A percentile compares a stretch with the other conserved stretches of the same genome.
Conservation (phyloP, 2,888 invertebrate species). For the Venusia cambrica region DNA sequence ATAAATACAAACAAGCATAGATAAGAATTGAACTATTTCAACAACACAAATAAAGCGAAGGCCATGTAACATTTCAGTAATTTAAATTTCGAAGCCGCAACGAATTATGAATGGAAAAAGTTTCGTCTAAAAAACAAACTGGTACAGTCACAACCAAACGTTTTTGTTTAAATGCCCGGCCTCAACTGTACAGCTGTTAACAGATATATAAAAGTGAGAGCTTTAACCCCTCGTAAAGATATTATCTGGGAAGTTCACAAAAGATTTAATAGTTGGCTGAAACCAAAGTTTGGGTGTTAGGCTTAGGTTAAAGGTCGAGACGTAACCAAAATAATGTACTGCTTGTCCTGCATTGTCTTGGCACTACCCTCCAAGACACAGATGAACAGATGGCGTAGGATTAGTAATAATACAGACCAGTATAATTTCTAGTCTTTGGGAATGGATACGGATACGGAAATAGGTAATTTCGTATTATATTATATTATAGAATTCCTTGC, state of each 20-base stretch:
- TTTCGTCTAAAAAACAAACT: conserved; percentile 3
- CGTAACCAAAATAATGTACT: too few relatives aligned
- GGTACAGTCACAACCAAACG: conserved; percentile 26
- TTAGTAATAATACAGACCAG: too few relatives aligned
- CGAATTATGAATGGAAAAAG: conserved; percentile 14
- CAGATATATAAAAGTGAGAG: conserved; percentile 68
- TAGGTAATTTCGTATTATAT: too few relatives aligned
- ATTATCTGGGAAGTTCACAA: conserved; percentile 58
- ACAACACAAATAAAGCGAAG: conserved; percentile 6
- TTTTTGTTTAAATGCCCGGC: conserved; percentile 46
- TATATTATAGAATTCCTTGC: too few relatives aligned
- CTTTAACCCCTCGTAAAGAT: conserved; percentile 75
- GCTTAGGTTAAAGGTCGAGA: conserved; percentile 1
- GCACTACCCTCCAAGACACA: too few relatives aligned
- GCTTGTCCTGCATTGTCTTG: too few relatives aligned
- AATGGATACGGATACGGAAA: too few relatives aligned
- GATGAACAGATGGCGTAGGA: too few relatives aligned
- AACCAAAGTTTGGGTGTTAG: conserved; percentile 37
- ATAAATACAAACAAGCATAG: too few relatives aligned
- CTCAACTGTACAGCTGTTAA: conserved; percentile 52
- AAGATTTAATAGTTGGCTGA: conserved; percentile 32
- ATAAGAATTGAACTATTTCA: too few relatives aligned
- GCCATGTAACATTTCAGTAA: conserved; percentile 1
- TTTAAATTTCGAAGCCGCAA: conserved; percentile 2
- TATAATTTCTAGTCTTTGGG: too few relatives aligned